Evolutionary conservation across 2,113 vertebrate species (phyloP), one percentile per base, ranked within the genome.

Genomic region (Hirundichthys speculiger): DNA sequence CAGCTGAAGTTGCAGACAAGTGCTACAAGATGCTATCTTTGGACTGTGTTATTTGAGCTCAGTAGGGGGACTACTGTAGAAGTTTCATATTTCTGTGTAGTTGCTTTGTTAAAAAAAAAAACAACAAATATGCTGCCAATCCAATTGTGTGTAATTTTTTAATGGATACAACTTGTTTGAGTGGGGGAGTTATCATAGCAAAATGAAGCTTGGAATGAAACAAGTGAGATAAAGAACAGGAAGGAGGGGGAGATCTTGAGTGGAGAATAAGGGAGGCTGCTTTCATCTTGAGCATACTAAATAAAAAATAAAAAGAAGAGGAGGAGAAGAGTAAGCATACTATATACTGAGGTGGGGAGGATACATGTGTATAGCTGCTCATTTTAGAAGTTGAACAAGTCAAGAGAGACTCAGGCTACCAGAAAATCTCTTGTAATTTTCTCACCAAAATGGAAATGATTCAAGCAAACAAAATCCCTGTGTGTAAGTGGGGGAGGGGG

Each of bases 161-260:
- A 56, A 21, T 53, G 15, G 19, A 61, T 45, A 12, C 13, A 50
- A 27, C 61, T 64, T 55, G 58, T 59, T 77, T 27, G 30, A 66
- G 67, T 71, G 77, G 64, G 22, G 52, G 74, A 40, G n/a, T 56
- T 47, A 25, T 65, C 56, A 85, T 73, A 64, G 85, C 76, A 60
- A 49, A 80, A 53, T 47, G 19, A 49, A 73, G 68, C 64, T 41
- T 64, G 73, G 73, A 74, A 78, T 80, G 68, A 83, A 84, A 73
- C 27, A 7, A 70, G 50, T 3, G 22, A 67, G 83, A 85, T 79
- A 59, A 81, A 64, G 45, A 63, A 65, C 45, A 15, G 27, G 30
- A 76, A 14, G 52, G 60, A 45, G 57, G 69, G n/a, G 73, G 60
- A 57, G 60, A 45, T 55, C 14, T 15, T 41, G 59, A 45, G 25